These are phyloP conservation scores for Mesitornis unicolor DNA, from an alignment of 2,113 vertebrate species.

Conservation along the genomic window DNA sequence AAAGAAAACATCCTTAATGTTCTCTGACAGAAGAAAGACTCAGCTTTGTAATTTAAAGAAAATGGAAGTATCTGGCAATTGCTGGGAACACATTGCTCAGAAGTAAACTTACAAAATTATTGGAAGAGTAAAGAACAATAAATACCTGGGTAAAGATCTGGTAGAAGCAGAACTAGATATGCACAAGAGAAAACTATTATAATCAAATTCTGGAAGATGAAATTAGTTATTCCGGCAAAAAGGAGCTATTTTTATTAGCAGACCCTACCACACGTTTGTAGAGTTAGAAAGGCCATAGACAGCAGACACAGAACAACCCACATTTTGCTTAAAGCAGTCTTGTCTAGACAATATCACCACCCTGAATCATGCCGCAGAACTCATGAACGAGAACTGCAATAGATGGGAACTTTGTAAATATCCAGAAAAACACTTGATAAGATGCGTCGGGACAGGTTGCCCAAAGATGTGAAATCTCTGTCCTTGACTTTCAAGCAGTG, in stretches of 20 bases:
- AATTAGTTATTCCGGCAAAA: background rate
- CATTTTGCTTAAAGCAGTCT: background rate
- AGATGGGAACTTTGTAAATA: background rate
- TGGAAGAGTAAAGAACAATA: background rate
- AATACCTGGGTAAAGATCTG: background rate
- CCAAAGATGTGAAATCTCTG: background rate
- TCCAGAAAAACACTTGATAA: background rate
- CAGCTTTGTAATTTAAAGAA: background rate
- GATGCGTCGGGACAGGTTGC: background rate
- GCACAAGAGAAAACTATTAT: background rate
- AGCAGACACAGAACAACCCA: background rate
- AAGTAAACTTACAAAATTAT: background rate
- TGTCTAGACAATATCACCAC: background rate
- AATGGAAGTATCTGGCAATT: background rate
- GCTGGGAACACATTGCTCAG: background rate
- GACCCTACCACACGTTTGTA: background rate
- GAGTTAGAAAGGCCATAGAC: background rate
- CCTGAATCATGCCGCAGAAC: background rate
- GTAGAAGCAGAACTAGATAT: background rate
- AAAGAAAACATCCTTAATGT: background rate
- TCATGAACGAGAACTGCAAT: rapidly evolving
- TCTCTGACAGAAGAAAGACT: background rate
- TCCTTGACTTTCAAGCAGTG: background rate
- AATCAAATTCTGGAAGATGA: background rate
- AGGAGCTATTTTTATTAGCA: background rate